Conservation (phyloP, 2,113 vertebrate species). For the Drymodes brunneopygia region DNA sequence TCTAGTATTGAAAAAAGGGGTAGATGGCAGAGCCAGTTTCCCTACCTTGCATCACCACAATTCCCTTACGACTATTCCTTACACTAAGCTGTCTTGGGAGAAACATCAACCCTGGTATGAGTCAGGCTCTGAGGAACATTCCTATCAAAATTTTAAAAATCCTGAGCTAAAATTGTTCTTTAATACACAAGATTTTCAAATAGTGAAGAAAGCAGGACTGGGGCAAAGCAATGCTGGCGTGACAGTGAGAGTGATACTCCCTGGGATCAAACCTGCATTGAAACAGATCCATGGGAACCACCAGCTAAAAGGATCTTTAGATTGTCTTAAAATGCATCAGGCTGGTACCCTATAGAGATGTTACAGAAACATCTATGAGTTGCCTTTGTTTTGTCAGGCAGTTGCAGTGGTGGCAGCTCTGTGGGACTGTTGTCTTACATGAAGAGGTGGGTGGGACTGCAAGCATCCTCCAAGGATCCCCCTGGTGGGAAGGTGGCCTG, state of each 20-base stretch:
- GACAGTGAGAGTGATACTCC: background rate
- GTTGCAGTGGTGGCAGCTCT: background rate
- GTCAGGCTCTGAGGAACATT: background rate
- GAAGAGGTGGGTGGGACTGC: rapidly evolving
- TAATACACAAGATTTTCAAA: background rate
- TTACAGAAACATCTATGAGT: background rate
- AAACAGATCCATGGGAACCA: background rate
- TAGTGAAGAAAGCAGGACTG: rapidly evolving
- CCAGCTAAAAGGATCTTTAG: background rate
- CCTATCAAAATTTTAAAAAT: background rate
- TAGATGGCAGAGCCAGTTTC: background rate
- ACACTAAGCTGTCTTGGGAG: background rate
- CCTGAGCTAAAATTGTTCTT: background rate
- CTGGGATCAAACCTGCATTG: background rate
- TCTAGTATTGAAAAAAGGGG: background rate
- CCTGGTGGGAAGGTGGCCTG: background rate
- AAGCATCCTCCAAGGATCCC: background rate
- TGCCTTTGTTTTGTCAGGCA: rapidly evolving
- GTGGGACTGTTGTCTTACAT: background rate
- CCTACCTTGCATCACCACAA: background rate
- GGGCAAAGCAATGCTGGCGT: background rate
- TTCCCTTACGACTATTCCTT: background rate
- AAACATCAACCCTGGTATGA: background rate
- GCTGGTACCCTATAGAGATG: background rate
- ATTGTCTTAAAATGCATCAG: background rate